phyloP scores from a whole-genome alignment of 2,797 vertebrate species.

The Tympanoctomys barrerae region DNA sequence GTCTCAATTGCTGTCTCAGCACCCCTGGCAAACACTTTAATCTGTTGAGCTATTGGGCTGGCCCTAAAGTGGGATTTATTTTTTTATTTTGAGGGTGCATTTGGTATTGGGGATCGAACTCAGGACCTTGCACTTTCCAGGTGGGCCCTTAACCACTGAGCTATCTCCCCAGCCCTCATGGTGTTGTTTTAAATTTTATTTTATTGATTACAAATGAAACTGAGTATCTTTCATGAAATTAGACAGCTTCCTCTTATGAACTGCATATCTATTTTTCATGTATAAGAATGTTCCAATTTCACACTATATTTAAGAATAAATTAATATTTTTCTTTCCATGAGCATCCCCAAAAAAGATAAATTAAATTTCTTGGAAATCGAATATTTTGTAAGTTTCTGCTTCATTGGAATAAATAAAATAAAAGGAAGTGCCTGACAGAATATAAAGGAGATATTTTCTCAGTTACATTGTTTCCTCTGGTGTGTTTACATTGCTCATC shows the following conservation, averaged over 20 bases:
- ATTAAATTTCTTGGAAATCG: not conserved
- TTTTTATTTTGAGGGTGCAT: too few species aligned
- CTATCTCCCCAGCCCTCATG: not conserved
- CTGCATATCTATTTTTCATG: not conserved
- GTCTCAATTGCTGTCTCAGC: too few species aligned
- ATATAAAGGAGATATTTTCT: not conserved
- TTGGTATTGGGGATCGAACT: too few species aligned
- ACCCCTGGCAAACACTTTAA: too few species aligned
- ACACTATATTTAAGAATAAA: slow-evolving; percentile 10
- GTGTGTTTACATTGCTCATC: not conserved
- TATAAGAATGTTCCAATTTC: not conserved
- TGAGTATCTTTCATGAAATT: not conserved
- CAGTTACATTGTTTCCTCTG: not conserved
- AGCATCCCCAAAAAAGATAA: not conserved
- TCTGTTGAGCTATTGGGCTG: too few species aligned
- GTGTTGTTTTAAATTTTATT: not conserved
- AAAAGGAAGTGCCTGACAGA: not conserved
- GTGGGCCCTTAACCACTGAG: too few species aligned
- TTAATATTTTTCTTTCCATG: not conserved
- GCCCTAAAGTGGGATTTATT: too few species aligned
- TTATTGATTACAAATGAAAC: not conserved
- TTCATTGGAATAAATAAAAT: not conserved
- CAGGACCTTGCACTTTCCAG: too few species aligned
- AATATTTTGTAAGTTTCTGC: not conserved
- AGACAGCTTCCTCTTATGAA: not conserved